A percentile compares a stretch with the other conserved stretches of the same genome.
Evolutionary conservation across 2,797 vertebrate species (phyloP).

Genomic region (Acrocephalus scirpaceus): DNA sequence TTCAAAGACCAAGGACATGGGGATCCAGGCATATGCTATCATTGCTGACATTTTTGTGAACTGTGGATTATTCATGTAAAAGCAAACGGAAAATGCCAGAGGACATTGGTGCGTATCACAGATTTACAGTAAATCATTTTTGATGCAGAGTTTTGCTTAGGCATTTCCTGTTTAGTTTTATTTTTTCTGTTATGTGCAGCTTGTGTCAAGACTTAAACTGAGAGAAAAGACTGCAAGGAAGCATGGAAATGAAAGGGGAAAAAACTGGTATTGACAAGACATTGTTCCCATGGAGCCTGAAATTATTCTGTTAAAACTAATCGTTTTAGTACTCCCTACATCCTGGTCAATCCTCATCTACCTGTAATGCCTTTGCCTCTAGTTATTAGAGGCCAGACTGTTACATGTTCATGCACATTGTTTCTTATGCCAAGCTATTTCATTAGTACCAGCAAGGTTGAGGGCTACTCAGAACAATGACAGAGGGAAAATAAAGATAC

Average conservation of each 20-base stretch:
- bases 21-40: not conserved
- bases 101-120: not conserved
- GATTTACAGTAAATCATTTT: not conserved
- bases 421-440: not conserved
- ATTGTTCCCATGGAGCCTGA: not conserved
- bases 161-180: slow-evolving; percentile 46
- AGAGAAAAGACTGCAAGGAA: not conserved
- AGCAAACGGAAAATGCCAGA: not conserved
- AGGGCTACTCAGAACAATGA: not conserved
- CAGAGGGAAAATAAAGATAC: not conserved
- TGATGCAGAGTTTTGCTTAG: not conserved
- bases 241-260: not conserved
- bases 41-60: not conserved
- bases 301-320: not conserved
- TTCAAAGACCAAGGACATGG: not conserved
- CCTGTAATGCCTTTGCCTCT: not conserved
- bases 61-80: not conserved
- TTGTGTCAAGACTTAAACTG: not conserved
- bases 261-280: not conserved
- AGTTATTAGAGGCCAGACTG: not conserved
- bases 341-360: not conserved
- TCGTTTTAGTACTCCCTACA: not conserved
- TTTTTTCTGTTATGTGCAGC: not conserved
- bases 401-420: not conserved
- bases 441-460: not conserved